Percentiles rank a stretch among this genome's conserved stretches.
phyloP scores from a whole-genome alignment of 1,140 invertebrate species.

The Drosophila dunni region DNA sequence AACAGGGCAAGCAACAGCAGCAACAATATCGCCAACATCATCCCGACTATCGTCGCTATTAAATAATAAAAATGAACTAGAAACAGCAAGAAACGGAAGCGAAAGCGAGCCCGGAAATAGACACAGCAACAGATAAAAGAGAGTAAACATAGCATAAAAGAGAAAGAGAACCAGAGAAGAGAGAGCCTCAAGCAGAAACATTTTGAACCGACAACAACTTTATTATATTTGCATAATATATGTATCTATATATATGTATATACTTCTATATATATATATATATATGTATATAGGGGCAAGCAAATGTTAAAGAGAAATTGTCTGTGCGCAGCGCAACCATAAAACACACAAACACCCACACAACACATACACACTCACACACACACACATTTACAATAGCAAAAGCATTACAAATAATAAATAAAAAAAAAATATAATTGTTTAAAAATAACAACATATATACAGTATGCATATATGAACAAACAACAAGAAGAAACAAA shows the following conservation, averaged over 20 bases:
- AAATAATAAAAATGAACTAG: conserved; percentile 37
- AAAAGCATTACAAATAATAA: conserved; percentile 57
- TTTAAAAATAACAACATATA: conserved; percentile 48
- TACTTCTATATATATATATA: conserved; percentile 44
- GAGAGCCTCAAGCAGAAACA: conserved; percentile 23
- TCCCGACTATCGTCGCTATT: conserved; percentile 33
- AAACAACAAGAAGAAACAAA: not conserved
- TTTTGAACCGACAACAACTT: conserved; percentile 58
- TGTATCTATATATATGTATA: conserved; percentile 60
- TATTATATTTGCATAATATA: conserved; percentile 62
- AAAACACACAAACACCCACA: conserved; percentile 5
- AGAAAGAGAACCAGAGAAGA: not conserved
- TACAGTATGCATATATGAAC: conserved; percentile 53
- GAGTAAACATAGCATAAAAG: conserved; percentile 1
- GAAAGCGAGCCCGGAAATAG: not conserved
- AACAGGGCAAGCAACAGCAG: conserved; percentile 48
- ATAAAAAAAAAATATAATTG: conserved; percentile 53
- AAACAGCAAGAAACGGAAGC: conserved; percentile 17
- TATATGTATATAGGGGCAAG: conserved; percentile 67
- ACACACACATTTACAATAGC: conserved; percentile 55
- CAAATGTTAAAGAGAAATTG: conserved; percentile 80
- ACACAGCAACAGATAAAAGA: conserved; percentile 27
- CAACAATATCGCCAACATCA: conserved; percentile 49
- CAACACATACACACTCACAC: conserved; percentile 36
- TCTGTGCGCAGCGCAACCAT: conserved; percentile 70